Conservation (phyloP, 1,140 invertebrate species). For the Schlechtendalia chinensis region DNA sequence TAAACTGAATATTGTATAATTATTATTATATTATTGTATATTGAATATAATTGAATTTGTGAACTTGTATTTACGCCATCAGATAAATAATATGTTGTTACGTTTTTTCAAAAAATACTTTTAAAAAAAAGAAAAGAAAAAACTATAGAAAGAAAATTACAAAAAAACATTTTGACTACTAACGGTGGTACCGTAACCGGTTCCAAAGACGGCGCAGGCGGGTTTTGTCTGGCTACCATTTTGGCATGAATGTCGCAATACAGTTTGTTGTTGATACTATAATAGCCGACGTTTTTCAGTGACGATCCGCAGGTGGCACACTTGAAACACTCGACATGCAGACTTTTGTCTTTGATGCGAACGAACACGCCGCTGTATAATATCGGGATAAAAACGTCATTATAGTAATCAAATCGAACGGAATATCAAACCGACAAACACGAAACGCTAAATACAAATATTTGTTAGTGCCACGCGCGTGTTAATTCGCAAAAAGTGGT, state of each 20-base stretch:
- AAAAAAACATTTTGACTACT: conserved; percentile 57
- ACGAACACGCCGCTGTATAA: conserved; percentile 86
- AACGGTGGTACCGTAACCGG: conserved; percentile 79
- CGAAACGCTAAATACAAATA: background rate
- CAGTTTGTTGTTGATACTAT: conserved; percentile 92
- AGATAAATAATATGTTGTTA: too few species aligned
- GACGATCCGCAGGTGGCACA: conserved; percentile 92
- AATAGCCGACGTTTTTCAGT: conserved; percentile 93
- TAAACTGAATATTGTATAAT: too few species aligned
- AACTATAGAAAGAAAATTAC: too few species aligned
- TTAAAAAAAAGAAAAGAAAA: too few species aligned
- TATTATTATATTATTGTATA: too few species aligned
- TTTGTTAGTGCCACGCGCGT: conserved; percentile 2
- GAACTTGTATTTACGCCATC: too few species aligned
- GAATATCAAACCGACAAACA: background rate
- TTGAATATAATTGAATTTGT: too few species aligned
- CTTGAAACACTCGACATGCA: conserved; percentile 96
- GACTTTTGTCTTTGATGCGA: conserved; percentile 91
- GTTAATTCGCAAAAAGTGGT: conserved; percentile 24
- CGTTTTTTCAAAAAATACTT: too few species aligned
- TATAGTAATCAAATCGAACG: too few species aligned
- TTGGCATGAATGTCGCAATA: conserved; percentile 96
- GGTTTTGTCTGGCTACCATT: conserved; percentile 78
- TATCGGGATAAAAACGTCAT: conserved; percentile 3
- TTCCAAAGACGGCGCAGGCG: conserved; percentile 70